phyloP scores from a whole-genome alignment of 53 echinoderm and acorn worm species.

The Crossaster papposus region DNA sequence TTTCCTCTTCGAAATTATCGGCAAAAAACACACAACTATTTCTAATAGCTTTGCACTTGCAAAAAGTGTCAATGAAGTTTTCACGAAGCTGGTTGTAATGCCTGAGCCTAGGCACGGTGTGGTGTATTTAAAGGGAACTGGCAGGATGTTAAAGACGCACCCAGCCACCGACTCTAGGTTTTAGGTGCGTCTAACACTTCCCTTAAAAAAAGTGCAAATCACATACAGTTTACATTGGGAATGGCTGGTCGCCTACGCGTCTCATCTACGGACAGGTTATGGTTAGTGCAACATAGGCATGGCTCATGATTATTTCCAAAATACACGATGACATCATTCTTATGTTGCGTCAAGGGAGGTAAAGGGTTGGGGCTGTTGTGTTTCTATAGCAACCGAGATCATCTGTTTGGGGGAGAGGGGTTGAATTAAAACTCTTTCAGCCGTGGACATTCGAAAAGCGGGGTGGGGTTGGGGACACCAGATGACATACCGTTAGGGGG shows the following conservation, averaged over 20 bases:
- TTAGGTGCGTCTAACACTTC: background rate
- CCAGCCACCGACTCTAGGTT: background rate
- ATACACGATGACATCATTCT: background rate
- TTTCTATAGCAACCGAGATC: no score
- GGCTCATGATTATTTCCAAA: background rate
- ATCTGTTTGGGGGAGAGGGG: no score
- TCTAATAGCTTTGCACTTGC: background rate
- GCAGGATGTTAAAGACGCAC: conserved; percentile 2
- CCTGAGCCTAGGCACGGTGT: background rate
- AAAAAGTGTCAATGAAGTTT: background rate
- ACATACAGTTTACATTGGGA: background rate
- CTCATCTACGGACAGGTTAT: background rate
- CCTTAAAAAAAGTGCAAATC: background rate
- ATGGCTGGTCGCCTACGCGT: background rate
- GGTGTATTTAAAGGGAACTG: background rate
- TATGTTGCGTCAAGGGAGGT: no score
- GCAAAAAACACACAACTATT: background rate
- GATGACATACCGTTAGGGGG: no score
- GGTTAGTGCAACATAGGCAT: background rate
- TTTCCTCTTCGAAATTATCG: no score
- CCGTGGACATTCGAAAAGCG: no score
- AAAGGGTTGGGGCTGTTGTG: no score
- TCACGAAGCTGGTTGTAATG: background rate
- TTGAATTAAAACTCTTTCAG: no score
- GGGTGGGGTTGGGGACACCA: no score